These are phyloP conservation scores for Bacillus rossius DNA, from an alignment of 1,140 invertebrate genomes.

Conservation along the genomic window DNA sequence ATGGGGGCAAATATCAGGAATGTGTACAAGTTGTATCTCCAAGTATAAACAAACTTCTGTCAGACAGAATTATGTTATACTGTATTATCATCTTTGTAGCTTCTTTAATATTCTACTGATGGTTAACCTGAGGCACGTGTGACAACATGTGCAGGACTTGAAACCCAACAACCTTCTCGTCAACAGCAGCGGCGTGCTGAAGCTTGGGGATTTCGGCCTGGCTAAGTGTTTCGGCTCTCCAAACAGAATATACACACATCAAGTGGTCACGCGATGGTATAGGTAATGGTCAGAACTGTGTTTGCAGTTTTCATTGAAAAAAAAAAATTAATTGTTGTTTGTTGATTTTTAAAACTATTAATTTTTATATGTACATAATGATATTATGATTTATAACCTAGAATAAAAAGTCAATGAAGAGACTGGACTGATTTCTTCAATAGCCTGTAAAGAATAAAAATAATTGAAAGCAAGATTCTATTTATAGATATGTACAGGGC, in stretches of 20 bases:
- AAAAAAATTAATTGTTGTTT: not conserved
- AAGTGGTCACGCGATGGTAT: conserved; percentile 95
- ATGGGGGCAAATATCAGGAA: too few species aligned
- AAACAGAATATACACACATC: conserved; percentile 93
- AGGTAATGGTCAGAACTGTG: too few species aligned
- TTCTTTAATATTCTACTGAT: not conserved
- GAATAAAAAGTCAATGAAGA: too few species aligned
- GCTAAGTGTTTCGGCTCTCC: conserved; percentile 97
- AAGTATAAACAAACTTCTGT: too few species aligned
- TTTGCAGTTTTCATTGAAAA: not conserved
- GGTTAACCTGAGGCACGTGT: not conserved
- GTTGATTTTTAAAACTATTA: too few species aligned
- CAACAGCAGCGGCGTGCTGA: conserved; percentile 86
- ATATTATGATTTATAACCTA: too few species aligned
- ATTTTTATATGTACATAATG: too few species aligned
- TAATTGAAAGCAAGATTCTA: too few species aligned
- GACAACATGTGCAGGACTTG: conserved; percentile 62
- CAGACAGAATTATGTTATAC: not conserved
- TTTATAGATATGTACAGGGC: too few species aligned
- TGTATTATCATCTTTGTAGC: not conserved
- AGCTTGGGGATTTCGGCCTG: conserved; percentile 98
- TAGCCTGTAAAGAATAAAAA: too few species aligned
- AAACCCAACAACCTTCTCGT: conserved; percentile 99
- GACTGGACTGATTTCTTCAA: too few species aligned
- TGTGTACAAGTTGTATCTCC: too few species aligned